Percentiles rank a stretch among this genome's conserved stretches.
Conservation (phyloP, 2,797 vertebrate genomes). For the Sardinella longiceps region DNA sequence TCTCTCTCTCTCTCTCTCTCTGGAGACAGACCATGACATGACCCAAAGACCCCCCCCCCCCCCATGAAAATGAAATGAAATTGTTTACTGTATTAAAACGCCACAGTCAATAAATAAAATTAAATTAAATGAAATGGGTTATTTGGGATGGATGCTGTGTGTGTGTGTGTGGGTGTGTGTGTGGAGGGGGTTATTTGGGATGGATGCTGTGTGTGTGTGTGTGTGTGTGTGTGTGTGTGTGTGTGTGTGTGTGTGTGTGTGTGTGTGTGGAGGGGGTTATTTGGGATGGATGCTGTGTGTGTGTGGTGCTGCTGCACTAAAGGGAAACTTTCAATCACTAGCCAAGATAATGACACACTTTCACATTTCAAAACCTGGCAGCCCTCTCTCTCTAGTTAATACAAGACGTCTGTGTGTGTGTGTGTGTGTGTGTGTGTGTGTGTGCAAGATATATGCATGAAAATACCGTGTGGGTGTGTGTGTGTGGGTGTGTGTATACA, state of each 20-base stretch:
- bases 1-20: too few relatives aligned
- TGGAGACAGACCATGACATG: too few relatives aligned
- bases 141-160: slow-evolving; percentile 79
- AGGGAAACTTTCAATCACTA: slow-evolving; percentile 55
- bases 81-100: slow-evolving; percentile 82
- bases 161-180: slow-evolving; percentile 41
- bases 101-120: slow-evolving; percentile 78
- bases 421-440: not conserved
- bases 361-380: slow-evolving; percentile 44
- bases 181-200: too few relatives aligned
- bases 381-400: slow-evolving; percentile 18
- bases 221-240: too few relatives aligned
- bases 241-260: too few relatives aligned
- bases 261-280: too few relatives aligned
- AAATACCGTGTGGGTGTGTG: not conserved
- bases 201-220: too few relatives aligned
- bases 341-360: slow-evolving; percentile 63
- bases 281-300: too few relatives aligned
- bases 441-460: not conserved
- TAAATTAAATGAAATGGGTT: too few relatives aligned
- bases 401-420: not conserved
- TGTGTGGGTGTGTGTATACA: not conserved
- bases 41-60: too few relatives aligned
- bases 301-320: slow-evolving; percentile 56
- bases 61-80: slow-evolving; percentile 16